Evolutionary conservation across 2,888 invertebrate species (phyloP).

Genomic region (Piscicola geometra): DNA sequence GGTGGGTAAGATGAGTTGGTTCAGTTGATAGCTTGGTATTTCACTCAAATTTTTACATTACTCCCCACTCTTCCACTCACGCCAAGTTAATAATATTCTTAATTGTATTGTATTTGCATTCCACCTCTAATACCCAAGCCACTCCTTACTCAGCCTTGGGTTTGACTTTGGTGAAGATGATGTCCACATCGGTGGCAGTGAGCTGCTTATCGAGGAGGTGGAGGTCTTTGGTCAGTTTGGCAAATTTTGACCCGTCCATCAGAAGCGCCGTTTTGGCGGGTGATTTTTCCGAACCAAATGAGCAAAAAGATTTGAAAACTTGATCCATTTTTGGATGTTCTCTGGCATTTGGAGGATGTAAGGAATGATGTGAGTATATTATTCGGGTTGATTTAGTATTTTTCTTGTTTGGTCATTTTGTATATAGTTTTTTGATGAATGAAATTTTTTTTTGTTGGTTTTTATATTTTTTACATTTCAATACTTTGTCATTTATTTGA

Average conservation of each 20-base stretch:
- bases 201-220: slow-evolving; percentile 44
- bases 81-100: too few species aligned
- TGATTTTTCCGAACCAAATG: slow-evolving; percentile 43
- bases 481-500: too few species aligned
- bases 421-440: not conserved
- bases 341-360: not conserved
- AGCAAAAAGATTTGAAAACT: slow-evolving; percentile 45
- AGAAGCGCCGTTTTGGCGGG: slow-evolving; percentile 30
- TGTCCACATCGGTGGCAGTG: slow-evolving; percentile 45
- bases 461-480: not conserved
- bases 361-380: not conserved
- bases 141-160: slow-evolving; percentile 42
- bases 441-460: not conserved
- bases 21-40: not conserved
- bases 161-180: slow-evolving; percentile 45
- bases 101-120: not conserved
- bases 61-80: too few species aligned
- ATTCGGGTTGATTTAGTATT: not conserved
- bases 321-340: slow-evolving; percentile 37
- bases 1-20: not conserved
- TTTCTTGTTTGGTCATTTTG: not conserved
- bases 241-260: slow-evolving; percentile 44
- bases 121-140: too few species aligned
- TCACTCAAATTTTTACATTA: not conserved
- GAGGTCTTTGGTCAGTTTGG: slow-evolving; percentile 41